A percentile compares a stretch with the other conserved stretches of the same genome.
Evolutionary conservation across 1,140 invertebrate species (phyloP).

Genomic region (Homarus americanus): DNA sequence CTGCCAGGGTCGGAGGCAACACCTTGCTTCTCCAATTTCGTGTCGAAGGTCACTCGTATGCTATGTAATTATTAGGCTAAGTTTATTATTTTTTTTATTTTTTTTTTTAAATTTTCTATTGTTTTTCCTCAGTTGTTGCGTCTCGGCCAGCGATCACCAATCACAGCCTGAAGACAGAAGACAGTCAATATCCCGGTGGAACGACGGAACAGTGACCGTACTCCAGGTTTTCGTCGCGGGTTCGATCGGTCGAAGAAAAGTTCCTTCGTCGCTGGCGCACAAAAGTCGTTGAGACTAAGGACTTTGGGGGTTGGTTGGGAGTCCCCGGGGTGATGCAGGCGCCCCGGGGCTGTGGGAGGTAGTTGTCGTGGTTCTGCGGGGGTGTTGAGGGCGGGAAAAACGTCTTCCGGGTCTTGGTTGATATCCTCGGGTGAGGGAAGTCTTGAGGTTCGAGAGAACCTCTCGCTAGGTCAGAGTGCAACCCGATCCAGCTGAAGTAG

Average conservation of each 20-base stretch:
- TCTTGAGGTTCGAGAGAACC: not conserved
- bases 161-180: not conserved
- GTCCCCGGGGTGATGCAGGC: not conserved
- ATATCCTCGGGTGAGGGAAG: not conserved
- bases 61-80: too few species aligned
- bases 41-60: conserved; percentile 7
- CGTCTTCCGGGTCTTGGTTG: conserved; percentile 24
- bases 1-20: not conserved
- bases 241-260: conserved; percentile 26
- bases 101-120: conserved; percentile 1
- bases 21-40: not conserved
- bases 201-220: conserved; percentile 27
- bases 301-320: not conserved
- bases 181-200: conserved; percentile 31
- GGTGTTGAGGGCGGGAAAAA: not conserved
- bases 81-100: not conserved
- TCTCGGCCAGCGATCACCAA: conserved; percentile 2
- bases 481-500: conserved; percentile 32
- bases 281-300: not conserved
- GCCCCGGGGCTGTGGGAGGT: too few species aligned
- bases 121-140: not conserved
- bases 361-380: not conserved
- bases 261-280: conserved; percentile 18
- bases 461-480: conserved; percentile 21
- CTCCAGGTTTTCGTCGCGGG: conserved; percentile 16